Conservation (phyloP, 2,113 vertebrate species). For the Turdus rufiventris region DNA sequence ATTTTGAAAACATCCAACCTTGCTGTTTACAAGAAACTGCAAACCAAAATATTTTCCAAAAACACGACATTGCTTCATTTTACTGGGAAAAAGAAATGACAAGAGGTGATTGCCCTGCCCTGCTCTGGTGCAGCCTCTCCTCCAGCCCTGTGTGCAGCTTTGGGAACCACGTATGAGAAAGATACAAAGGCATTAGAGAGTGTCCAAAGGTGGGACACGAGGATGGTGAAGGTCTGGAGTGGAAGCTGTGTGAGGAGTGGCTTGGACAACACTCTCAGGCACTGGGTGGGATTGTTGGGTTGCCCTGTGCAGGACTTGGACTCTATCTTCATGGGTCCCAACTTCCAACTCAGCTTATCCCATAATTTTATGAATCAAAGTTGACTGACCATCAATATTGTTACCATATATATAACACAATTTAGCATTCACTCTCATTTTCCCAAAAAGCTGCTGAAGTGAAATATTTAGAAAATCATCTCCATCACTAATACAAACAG, state of each 20-base stretch:
- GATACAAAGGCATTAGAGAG: neutral
- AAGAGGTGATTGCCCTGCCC: neutral
- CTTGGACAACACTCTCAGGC: neutral
- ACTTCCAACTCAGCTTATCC: neutral
- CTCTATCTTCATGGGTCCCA: fast-evolving
- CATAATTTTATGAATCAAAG: neutral
- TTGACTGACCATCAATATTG: neutral
- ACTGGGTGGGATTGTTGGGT: neutral
- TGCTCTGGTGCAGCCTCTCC: neutral
- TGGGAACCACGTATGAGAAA: neutral
- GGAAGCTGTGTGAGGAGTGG: neutral
- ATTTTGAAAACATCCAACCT: neutral
- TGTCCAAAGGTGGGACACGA: neutral
- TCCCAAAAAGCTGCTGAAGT: neutral
- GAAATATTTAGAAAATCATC: neutral
- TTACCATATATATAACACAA: neutral
- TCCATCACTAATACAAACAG: neutral
- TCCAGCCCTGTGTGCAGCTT: neutral
- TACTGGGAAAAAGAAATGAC: neutral
- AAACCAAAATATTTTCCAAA: neutral
- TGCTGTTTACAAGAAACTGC: neutral
- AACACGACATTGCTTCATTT: neutral
- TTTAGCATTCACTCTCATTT: neutral
- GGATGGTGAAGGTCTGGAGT: neutral
- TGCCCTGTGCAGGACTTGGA: neutral